phyloP scores from a whole-genome alignment of 2,113 vertebrate genomes.

The Petroica traversi region DNA sequence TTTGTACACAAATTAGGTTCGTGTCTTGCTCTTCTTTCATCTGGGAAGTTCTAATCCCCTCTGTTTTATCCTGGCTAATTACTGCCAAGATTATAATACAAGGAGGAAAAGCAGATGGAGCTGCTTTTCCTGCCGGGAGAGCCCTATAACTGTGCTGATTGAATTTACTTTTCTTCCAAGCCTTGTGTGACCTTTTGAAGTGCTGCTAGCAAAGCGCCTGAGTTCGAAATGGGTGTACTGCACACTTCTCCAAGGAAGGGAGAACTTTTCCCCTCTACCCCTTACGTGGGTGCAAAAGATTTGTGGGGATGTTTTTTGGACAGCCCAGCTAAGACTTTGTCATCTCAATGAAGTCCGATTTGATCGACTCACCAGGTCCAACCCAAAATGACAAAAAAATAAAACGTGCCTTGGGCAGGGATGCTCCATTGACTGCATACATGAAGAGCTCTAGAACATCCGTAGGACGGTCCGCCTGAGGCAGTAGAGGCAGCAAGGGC shows the following conservation, averaged over 20 bases:
- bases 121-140: background rate
- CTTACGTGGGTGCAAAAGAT: background rate
- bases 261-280: background rate
- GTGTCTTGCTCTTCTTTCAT: background rate
- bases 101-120: background rate
- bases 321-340: background rate
- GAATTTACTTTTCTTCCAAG: background rate
- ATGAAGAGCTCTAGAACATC: rapidly evolving
- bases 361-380: background rate
- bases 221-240: background rate
- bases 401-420: background rate
- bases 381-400: background rate
- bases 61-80: background rate
- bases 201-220: background rate
- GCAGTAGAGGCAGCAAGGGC: background rate
- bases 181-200: background rate
- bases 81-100: background rate
- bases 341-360: background rate
- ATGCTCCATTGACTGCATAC: background rate
- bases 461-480: background rate
- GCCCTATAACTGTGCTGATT: background rate
- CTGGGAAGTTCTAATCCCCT: background rate
- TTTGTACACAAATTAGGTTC: background rate
- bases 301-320: background rate
- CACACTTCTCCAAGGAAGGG: background rate